These are phyloP conservation scores for Drosophila parvula DNA, from an alignment of 1,140 invertebrate species.

Conservation along the genomic window DNA sequence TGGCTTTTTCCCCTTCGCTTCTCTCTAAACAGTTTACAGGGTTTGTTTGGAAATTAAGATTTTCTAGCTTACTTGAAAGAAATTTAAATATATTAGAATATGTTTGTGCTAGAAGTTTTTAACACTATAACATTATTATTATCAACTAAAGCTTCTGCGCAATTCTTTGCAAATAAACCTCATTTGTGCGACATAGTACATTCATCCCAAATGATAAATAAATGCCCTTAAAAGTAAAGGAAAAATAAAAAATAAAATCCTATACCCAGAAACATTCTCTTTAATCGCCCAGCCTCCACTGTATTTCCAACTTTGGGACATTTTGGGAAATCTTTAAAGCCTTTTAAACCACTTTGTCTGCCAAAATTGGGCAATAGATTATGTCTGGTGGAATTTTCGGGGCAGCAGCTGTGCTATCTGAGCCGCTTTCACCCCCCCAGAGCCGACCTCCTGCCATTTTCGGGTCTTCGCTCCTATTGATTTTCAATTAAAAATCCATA, in stretches of 20 bases:
- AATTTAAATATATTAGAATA: not conserved
- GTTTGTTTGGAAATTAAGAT: not conserved
- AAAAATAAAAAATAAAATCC: not conserved
- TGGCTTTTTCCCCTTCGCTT: not conserved
- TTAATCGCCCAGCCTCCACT: not conserved
- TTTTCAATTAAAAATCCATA: constrained; percentile 82
- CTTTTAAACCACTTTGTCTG: constrained; percentile 9
- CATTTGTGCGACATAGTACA: not conserved
- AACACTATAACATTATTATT: no score
- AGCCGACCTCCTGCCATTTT: not conserved
- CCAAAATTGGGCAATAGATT: constrained; percentile 56
- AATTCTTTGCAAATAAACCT: no score
- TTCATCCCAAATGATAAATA: not conserved
- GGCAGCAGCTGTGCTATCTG: constrained; percentile 26
- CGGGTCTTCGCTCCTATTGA: constrained; percentile 63
- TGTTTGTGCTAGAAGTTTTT: not conserved
- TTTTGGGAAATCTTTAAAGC: constrained; percentile 18
- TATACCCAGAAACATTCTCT: not conserved
- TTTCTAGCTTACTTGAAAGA: fast-evolving
- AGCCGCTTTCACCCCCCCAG: not conserved
- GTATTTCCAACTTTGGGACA: not conserved
- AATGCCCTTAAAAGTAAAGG: no score
- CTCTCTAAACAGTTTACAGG: not conserved
- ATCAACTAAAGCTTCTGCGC: no score
- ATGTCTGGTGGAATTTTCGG: constrained; percentile 33